Evolutionary conservation across 2,797 vertebrate species (phyloP), one percentile per base, ranked within the genome.

Genomic region (Acestrorhynchus altus): DNA sequence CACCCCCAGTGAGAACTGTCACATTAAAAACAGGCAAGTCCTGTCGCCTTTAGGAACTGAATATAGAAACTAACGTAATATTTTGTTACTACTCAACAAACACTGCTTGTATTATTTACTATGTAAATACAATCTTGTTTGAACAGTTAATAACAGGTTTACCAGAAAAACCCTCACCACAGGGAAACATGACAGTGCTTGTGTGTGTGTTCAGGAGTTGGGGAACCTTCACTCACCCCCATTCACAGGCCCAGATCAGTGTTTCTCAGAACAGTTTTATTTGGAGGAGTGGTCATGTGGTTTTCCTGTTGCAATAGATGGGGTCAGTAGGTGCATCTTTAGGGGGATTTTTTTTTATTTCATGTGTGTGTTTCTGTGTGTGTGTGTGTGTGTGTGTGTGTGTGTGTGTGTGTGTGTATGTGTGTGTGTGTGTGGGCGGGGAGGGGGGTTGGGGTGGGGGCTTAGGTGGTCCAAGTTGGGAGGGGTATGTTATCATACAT

Each of bases 101-200:
- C 42, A 63, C 51, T 51, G 59, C 47, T 56, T 66, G 59, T 65
- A 65, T 74, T 64, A 71, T 69, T 79, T 82, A 86, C 72, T 68
- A 73, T 89, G 85, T 84, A 83, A 83, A 83, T 74, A 74, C 82
- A 82, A 72, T 88, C 88, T 89, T 89, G 84, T 88, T 87, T 87
- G 87, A 91, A 85, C 85, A 82, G 87, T 88, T 86, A 77, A 82
- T 85, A 83, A 76, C 59, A 66, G 82, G 82, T 83, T 83, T 81
- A 73, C 73, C 56, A 74, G 61, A 80, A 80, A 59, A 77, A 42
- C 35, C 35, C 22, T 66, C 4, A 35, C 74, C 72, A 77, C 49
- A 77, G 15, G 24, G 11, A 44, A 47, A 16, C 74, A 49, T 66
- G 70, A 65, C 72, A 65, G 49, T 73, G 54, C 42, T 66, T 66